Evolutionary conservation across 2,888 invertebrate species (phyloP).

Genomic region (Lycophotia porphyrea): DNA sequence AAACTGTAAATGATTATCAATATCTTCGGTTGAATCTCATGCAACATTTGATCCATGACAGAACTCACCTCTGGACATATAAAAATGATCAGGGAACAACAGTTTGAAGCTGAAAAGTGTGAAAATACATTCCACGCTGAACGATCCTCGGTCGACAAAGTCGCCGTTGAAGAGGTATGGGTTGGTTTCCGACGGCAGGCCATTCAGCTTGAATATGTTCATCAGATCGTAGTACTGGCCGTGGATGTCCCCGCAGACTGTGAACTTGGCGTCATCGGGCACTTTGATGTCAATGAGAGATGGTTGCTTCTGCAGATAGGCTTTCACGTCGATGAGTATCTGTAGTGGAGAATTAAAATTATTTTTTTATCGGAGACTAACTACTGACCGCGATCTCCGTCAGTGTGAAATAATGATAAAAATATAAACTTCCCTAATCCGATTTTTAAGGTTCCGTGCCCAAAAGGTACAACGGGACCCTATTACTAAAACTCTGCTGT

Average conservation of each 20-base stretch:
- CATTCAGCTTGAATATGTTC: conserved; percentile 99
- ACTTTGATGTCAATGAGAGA: conserved; percentile 97
- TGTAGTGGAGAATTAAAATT: conserved; percentile 81
- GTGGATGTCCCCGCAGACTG: conserved; percentile 99
- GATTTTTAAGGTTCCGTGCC: too few relatives aligned
- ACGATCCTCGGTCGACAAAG: conserved; percentile 99
- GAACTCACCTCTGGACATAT: conserved; percentile 97
- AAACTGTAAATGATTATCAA: neutral
- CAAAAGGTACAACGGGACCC: too few relatives aligned
- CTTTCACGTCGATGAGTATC: conserved; percentile 97
- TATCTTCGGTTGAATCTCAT: neutral
- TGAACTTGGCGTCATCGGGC: conserved; percentile 96
- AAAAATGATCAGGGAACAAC: conserved; percentile 98
- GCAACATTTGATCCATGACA: neutral
- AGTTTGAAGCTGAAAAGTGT: conserved; percentile 99
- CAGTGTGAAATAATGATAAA: too few relatives aligned
- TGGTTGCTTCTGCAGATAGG: conserved; percentile 95
- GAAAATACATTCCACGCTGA: conserved; percentile 99
- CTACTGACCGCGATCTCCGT: too few relatives aligned
- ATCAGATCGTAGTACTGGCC: conserved; percentile 99
- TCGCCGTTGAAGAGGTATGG: conserved; percentile 99
- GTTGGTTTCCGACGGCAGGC: conserved; percentile 98
- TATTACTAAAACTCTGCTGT: too few relatives aligned
- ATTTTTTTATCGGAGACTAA: neutral
- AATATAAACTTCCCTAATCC: too few relatives aligned